Percentiles rank a stretch among this genome's conserved stretches.
Evolutionary conservation across 2,797 vertebrate species (phyloP).

Genomic region (Takifugu rubripes): DNA sequence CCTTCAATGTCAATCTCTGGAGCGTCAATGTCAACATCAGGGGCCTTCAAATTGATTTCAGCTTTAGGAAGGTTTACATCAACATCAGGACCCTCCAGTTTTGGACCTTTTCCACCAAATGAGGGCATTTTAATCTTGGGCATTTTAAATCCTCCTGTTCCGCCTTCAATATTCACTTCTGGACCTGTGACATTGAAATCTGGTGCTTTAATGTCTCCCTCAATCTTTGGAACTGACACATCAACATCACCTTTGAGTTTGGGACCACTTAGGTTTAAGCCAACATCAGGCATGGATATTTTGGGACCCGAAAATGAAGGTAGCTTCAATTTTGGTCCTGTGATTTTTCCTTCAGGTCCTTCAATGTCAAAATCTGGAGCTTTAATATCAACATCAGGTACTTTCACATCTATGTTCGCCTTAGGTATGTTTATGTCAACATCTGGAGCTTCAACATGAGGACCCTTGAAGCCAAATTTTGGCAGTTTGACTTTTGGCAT

Average conservation of each 20-base stretch:
- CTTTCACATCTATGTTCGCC: not conserved
- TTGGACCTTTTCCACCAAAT: not conserved
- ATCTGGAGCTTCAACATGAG: constrained; percentile 1
- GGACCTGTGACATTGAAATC: constrained; percentile 15
- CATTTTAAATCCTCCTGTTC: constrained; percentile 9
- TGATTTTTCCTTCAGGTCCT: constrained; percentile 6
- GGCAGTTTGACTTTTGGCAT: constrained; percentile 12
- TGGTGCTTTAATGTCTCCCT: constrained; percentile 22
- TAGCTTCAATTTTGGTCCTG: constrained; percentile 16
- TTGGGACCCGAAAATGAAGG: constrained; percentile 15
- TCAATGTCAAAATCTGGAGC: not conserved
- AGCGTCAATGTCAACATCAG: not conserved
- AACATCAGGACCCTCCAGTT: not conserved
- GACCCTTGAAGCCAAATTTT: not conserved
- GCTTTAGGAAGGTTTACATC: not conserved
- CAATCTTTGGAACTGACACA: constrained; percentile 31
- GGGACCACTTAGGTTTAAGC: constrained; percentile 6
- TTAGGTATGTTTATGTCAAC: not conserved
- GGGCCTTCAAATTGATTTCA: not conserved
- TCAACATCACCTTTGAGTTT: constrained; percentile 46
- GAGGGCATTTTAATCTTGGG: constrained; percentile 10
- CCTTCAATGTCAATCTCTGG: not conserved
- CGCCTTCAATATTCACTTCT: constrained; percentile 11
- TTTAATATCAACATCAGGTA: not conserved
- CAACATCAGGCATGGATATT: constrained; percentile 29